Evolutionary conservation across 2,797 vertebrate species (phyloP), one percentile per base, ranked within the genome.

Genomic region (Pampus argenteus): DNA sequence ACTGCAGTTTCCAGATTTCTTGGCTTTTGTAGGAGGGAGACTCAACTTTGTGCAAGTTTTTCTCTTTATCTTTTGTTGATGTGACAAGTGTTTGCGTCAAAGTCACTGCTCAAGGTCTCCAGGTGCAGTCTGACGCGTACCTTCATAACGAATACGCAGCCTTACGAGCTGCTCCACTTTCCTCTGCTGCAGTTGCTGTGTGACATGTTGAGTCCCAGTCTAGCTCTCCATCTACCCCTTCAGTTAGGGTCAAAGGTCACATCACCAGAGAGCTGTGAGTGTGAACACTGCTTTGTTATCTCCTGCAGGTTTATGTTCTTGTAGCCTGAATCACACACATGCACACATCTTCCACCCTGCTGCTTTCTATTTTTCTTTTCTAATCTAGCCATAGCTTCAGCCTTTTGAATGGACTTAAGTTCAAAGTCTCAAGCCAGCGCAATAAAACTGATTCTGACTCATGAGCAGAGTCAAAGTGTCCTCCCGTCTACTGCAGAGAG

Each of bases 261-360:
- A 45, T 75, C 55, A 81, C 1, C 74, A 66, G 31, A 66, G 62
- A 52, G 67, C 76, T 55, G 70, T 71, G 67, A 69, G 78, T 85
- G 77, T 85, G 74, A 79, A 68, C 20, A 26, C 68, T 36, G 64
- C 83, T 86, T 90, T 87, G 82, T 89, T 85, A 76, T 74, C 61
- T 58, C 22, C 34, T 65, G 49, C 56, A 64, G n/a, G 56, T 74
- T 72, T 74, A 57, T 61, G 62, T 23, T 15, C 10, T 23, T 49
- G 63, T 23, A 17, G 28, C 47, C 64, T 60, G 36, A 76, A 68
- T 81, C 71, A 52, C 67, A 71, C 73, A 78, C 74, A 83, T 78
- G 74, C 58, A 76, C 67, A 60, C 75, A 77, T 61, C 34, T 25
- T 14, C 25, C 17, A 14, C 36, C 40, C 42, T 13, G 34, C 69